Evolutionary conservation across 1,140 invertebrate genomes (phyloP).

Genomic region (Hestina assimilis): DNA sequence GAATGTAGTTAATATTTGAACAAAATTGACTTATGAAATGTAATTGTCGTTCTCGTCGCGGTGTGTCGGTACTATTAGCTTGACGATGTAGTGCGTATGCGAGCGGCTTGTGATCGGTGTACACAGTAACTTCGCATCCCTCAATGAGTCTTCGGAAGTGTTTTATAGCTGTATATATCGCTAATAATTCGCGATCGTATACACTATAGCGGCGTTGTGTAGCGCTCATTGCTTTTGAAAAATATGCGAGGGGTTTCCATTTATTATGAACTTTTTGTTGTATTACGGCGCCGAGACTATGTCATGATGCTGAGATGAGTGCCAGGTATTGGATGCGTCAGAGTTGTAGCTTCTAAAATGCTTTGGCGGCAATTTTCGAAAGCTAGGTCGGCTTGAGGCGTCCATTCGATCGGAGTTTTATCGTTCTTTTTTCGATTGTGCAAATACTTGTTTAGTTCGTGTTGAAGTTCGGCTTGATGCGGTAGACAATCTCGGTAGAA

Average conservation of each 20-base stretch:
- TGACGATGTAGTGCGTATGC: too few relatives aligned
- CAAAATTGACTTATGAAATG: too few relatives aligned
- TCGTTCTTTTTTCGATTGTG: conserved; percentile 19
- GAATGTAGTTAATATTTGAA: too few relatives aligned
- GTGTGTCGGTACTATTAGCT: too few relatives aligned
- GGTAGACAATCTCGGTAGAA: conserved; percentile 1
- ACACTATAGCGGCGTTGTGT: background rate
- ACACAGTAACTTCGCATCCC: background rate
- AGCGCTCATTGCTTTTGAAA: background rate
- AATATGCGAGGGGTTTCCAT: background rate
- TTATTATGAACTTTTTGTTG: conserved; percentile 2
- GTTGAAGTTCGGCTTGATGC: background rate
- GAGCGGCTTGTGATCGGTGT: background rate
- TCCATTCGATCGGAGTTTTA: conserved; percentile 24
- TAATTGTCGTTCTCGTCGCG: too few relatives aligned
- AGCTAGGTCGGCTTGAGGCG: conserved; percentile 1
- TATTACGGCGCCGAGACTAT: background rate
- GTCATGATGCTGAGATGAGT: conserved; percentile 7
- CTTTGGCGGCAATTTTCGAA: conserved; percentile 10
- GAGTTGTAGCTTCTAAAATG: background rate
- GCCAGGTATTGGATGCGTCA: background rate
- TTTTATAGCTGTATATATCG: background rate
- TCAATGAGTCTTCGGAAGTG: background rate
- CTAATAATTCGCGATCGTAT: background rate
- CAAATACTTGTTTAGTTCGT: conserved; percentile 1